Conservation (phyloP, 2,888 invertebrate genomes). For the Patella caerulea region DNA sequence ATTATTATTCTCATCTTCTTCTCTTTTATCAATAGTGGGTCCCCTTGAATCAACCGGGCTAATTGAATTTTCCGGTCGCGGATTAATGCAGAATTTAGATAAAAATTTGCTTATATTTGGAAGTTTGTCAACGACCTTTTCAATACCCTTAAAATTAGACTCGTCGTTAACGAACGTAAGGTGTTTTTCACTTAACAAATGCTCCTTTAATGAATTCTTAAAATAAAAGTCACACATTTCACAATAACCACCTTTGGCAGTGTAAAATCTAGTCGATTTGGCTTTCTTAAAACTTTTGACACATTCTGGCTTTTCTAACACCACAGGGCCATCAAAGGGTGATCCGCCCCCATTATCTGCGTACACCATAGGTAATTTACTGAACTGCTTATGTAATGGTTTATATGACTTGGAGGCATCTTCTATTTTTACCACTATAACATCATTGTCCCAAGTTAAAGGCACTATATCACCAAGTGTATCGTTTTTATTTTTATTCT, state of each 20-base stretch:
- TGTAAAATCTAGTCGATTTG: conserved; percentile 18
- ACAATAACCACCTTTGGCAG: conserved; percentile 27
- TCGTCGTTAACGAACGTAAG: conserved; percentile 22
- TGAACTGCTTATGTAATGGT: conserved; percentile 23
- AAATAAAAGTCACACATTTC: conserved; percentile 29
- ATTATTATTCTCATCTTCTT: conserved; percentile 11
- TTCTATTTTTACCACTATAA: conserved; percentile 24
- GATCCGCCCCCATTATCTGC: conserved; percentile 24
- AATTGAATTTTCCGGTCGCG: background rate
- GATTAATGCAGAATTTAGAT: conserved; percentile 15
- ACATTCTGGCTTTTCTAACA: conserved; percentile 16
- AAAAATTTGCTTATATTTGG: conserved; percentile 23
- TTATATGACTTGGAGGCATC: conserved; percentile 23
- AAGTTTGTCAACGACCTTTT: conserved; percentile 21
- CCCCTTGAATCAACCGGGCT: background rate
- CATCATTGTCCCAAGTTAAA: conserved; percentile 24
- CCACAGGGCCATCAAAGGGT: conserved; percentile 21
- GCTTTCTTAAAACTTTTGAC: conserved; percentile 12
- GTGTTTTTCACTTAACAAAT: conserved; percentile 19
- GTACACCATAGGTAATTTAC: conserved; percentile 21
- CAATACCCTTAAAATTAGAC: conserved; percentile 23
- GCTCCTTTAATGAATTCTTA: conserved; percentile 17
- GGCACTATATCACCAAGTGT: conserved; percentile 10
- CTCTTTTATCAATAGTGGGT: background rate
- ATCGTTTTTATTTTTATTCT: conserved; percentile 9